A percentile compares a stretch with the other conserved stretches of the same genome.
Evolutionary conservation across 2,113 vertebrate genomes (phyloP).

Genomic region (Todiramphus saurophagus): DNA sequence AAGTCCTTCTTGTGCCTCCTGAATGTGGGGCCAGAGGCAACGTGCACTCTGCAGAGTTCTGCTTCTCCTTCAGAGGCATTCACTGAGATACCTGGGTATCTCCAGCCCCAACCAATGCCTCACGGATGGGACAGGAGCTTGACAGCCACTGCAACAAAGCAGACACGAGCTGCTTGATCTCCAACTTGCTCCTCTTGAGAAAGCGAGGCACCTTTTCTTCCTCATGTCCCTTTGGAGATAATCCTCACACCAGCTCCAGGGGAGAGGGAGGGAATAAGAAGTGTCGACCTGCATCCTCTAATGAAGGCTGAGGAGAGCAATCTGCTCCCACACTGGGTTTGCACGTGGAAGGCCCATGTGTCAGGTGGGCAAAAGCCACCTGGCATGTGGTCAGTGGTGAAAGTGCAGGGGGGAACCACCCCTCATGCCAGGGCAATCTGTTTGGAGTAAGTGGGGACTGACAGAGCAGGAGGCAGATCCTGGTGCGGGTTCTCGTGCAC

Average conservation of each 20-base stretch:
- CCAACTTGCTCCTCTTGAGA: background rate
- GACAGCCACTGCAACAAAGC: background rate
- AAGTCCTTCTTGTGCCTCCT: background rate
- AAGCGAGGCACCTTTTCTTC: background rate
- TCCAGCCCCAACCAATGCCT: background rate
- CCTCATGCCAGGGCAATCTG: background rate
- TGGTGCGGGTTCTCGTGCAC: background rate
- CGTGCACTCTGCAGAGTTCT: background rate
- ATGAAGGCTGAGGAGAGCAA: background rate
- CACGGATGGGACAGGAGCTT: background rate
- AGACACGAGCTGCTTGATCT: background rate
- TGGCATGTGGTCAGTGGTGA: background rate
- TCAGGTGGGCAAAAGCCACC: background rate
- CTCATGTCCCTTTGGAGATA: background rate
- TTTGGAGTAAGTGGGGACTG: background rate
- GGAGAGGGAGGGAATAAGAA: background rate
- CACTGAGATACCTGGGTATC: background rate
- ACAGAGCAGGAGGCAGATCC: rapidly evolving
- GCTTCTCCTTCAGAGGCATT: background rate
- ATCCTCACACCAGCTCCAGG: background rate
- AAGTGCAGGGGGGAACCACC: background rate
- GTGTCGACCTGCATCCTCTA: background rate
- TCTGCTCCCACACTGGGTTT: background rate
- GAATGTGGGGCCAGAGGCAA: background rate
- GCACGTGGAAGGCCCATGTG: background rate